Evolutionary conservation across 2,888 invertebrate species (phyloP).

Genomic region (Sepioteuthis lessoniana): DNA sequence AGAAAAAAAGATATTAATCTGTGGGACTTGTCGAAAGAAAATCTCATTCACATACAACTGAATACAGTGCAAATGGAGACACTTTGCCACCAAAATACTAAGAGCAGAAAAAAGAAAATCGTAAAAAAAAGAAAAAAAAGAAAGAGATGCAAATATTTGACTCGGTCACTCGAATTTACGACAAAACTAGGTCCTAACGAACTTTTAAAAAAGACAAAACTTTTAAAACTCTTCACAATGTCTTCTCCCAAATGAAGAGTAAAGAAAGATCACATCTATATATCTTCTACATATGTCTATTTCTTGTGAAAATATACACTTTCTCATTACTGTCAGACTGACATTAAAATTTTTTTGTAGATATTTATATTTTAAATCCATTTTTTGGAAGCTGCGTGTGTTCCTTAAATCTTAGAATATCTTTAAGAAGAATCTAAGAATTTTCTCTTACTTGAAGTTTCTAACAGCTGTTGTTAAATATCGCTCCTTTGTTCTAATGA

Average conservation of each 20-base stretch:
- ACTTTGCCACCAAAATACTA: too few species aligned
- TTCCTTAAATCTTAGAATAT: background rate
- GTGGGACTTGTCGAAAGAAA: too few species aligned
- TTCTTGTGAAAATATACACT: background rate
- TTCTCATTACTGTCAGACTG: background rate
- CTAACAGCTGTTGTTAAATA: background rate
- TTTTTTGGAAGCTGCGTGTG: background rate
- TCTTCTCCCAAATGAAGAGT: background rate
- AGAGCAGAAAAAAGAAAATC: too few species aligned
- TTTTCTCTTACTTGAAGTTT: background rate
- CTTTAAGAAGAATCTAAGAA: background rate
- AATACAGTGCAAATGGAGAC: too few species aligned
- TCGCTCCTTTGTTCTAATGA: background rate
- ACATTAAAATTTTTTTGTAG: background rate
- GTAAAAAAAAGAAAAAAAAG: too few species aligned
- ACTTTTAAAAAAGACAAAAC: too few species aligned
- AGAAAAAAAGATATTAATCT: too few species aligned
- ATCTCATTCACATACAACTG: too few species aligned
- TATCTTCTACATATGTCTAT: background rate
- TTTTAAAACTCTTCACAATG: background rate
- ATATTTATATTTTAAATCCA: background rate
- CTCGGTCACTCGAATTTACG: background rate
- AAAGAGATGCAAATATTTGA: too few species aligned
- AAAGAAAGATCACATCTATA: background rate
- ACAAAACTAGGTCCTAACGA: background rate